Evolutionary conservation across 2,113 vertebrate species (phyloP).

Genomic region (Perognathus longimembris): DNA sequence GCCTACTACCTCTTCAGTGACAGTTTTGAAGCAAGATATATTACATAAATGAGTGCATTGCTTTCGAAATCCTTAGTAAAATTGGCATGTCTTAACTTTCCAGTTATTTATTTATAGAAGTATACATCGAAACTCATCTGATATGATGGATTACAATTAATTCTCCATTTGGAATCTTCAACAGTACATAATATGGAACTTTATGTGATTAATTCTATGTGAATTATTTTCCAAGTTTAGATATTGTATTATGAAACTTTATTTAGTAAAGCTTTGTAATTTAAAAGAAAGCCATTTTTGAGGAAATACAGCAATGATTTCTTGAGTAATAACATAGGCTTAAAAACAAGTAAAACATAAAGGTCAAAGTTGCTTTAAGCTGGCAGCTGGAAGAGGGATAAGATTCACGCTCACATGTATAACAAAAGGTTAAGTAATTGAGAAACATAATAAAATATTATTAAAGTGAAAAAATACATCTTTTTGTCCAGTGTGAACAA

Average conservation of each 20-base stretch:
- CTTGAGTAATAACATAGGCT: background rate
- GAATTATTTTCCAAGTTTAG: background rate
- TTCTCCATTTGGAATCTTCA: background rate
- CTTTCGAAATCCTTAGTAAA: slow-evolving; percentile 71
- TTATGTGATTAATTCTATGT: background rate
- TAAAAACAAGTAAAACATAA: background rate
- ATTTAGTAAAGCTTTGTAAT: background rate
- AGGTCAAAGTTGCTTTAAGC: background rate
- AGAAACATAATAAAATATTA: background rate
- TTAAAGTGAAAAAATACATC: background rate
- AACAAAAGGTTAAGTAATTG: background rate
- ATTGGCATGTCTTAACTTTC: too few relatives aligned
- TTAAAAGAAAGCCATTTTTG: background rate
- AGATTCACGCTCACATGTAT: background rate
- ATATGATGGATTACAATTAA: background rate
- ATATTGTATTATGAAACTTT: background rate
- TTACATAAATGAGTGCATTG: slow-evolving; percentile 69
- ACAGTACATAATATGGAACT: background rate
- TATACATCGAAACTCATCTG: background rate
- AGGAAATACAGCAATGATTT: background rate
- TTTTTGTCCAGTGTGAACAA: background rate
- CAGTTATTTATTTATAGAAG: background rate
- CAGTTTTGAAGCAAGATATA: slow-evolving; percentile 75
- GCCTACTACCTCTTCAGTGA: slow-evolving; percentile 55
- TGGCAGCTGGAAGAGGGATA: background rate